Evolutionary conservation across 1,140 invertebrate genomes (phyloP), one percentile per base, ranked within the genome.

Genomic region (Ceratina japonica): DNA sequence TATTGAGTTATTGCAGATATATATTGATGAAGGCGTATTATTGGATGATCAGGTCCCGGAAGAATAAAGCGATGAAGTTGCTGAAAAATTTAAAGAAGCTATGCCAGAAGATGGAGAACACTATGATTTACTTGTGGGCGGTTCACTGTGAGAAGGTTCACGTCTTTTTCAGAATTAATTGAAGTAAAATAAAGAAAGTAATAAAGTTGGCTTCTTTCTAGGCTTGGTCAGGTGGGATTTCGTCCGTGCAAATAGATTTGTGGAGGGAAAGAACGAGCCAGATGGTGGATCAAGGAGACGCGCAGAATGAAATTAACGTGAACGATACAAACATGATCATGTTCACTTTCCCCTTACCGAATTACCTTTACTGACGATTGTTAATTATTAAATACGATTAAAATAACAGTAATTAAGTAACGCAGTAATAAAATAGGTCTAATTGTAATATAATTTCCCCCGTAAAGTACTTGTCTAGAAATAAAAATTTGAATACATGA

Each of bases 21-120:
- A 76, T 87, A 20, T 56, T 92, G 1, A 72, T 92, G 62, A 89
- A 86, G 81, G 89, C 91, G 0, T 92, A 92, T 62, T 91, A 87
- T 69, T 73, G 84, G 22, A 91, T 92, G 85, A 87, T 88, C 16
- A 83, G 75, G 63, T 83, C 62, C 27, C 86, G 78, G n/a, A 86
- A 65, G 81, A 84, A 73, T 18, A n/a, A 27, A 3, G 80, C 85
- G 0, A 78, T 90, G 13, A 88, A 79, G 51, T 65, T 90, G 22
- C 20, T 92, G 20, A 56, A 78, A 37, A 84, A 86, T 68, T 66
- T 89, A 0, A 89, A 88, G 58, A 84, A 72, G 70, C 2, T 87
- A 16, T 82, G 88, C 2, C n/a, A 20, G 15, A 87, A 89, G 64
- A 75, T 81, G 8, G 85, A 87, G 7, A 87, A 89, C 61, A 81